Base-by-base conservation (phyloP, 2,113 vertebrate genomes). In the Craseonycteris thonglongyai region DNA sequence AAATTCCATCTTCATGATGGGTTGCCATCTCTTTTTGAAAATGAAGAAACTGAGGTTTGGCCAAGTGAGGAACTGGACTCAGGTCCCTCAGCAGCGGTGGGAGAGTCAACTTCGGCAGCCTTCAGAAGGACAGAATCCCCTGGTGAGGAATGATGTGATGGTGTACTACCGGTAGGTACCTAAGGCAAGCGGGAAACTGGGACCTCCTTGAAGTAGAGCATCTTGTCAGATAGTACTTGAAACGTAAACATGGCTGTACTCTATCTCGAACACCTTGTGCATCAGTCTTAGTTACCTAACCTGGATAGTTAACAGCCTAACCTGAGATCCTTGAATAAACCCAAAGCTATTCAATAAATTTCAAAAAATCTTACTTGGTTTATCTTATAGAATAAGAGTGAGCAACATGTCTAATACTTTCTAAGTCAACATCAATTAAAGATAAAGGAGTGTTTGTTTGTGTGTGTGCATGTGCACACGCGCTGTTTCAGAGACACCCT, bases 401-500 rank as follows among this genome's bases (percentile, higher is more conserved):
- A 81, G 63, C 8, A 66, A 5, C 38, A 38, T 74, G 24, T 16
- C 21, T 79, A 30, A 26, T 74, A 22, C 24, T 87, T 94, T 88
- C 75, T 26, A 79, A 59, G 42, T 40, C 15, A 88, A 28, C 30
- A 28, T 72, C 35, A 68, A 38, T 2, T 42, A n/a, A 69, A 81
- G 61, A 56, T 9, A 87, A 82, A 54, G 69, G 21, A 66, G 59
- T 35, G 33, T 21, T 10, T 54, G 42, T 49, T 9, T 58, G 7
- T 1, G 7, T 3, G 4, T 26, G 40, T 26, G 1, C 9, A 2
- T 15, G 22, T 1, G 6, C 18, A 21, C 51, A 54, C 7, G 15
- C 1, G 14, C 21, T 49, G 21, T 69, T 59, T 7, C 18, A 40
- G 68, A 45, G 40, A 54, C 56, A 86, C 49, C 35, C 40, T 33